Percentiles rank a stretch among this genome's conserved stretches.
Evolutionary conservation across 2,113 vertebrate genomes (phyloP).

Genomic region (Chlamydotis undulata): DNA sequence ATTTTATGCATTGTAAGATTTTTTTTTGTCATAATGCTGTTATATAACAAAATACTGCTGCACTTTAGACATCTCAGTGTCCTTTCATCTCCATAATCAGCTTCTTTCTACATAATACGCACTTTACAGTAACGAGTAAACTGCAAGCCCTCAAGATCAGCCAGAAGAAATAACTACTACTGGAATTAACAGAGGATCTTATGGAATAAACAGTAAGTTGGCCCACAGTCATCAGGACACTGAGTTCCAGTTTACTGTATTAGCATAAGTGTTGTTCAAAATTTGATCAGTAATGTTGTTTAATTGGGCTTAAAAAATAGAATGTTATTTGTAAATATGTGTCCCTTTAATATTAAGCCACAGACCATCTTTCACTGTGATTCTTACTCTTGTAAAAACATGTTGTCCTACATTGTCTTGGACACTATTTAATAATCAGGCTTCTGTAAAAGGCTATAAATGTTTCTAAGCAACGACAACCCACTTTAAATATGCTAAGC

Average conservation of each 20-base stretch:
- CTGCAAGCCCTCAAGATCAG: not conserved
- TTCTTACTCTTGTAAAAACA: not conserved
- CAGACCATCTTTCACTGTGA: not conserved
- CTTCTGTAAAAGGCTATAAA: constrained; percentile 13
- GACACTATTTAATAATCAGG: constrained; percentile 5
- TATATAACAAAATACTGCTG: not conserved
- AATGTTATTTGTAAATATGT: constrained; percentile 30
- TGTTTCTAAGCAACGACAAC: constrained; percentile 46
- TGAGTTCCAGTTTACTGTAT: not conserved
- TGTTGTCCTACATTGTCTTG: not conserved
- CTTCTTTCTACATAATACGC: not conserved
- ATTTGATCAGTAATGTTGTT: not conserved
- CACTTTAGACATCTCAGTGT: not conserved
- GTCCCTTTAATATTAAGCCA: not conserved
- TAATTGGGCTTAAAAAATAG: not conserved
- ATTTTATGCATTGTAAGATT: not conserved
- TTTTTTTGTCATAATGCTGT: not conserved
- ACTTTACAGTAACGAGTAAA: constrained; percentile 33
- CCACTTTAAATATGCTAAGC: constrained; percentile 23
- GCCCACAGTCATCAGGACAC: not conserved
- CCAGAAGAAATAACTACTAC: not conserved
- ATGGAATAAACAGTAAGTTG: not conserved
- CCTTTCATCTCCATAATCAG: constrained; percentile 25
- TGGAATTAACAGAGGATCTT: constrained; percentile 6
- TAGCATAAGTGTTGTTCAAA: not conserved